A percentile compares a stretch with the other conserved stretches of the same genome.
These are phyloP conservation scores for Thaleichthys pacificus DNA, from an alignment of 2,797 vertebrate genomes.

Conservation along the genomic window DNA sequence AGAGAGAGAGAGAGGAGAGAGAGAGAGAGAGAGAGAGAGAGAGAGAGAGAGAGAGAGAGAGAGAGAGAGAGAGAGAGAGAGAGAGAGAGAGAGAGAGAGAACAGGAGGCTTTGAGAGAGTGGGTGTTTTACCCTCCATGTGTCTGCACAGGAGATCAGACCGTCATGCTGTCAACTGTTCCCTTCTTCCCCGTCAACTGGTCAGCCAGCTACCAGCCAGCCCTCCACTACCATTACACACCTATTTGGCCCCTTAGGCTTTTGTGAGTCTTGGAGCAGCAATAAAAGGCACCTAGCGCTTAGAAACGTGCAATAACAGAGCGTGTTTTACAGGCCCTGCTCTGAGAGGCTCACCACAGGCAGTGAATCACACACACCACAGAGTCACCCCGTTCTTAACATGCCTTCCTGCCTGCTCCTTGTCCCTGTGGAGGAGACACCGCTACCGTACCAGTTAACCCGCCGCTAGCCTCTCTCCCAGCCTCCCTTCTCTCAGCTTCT, in stretches of 20 bases:
- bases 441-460: conserved; percentile 50
- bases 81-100: conserved; percentile 8
- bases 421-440: conserved; percentile 57
- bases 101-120: conserved; percentile 39
- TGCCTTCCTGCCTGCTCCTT: conserved; percentile 52
- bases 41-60: conserved; percentile 40
- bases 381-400: conserved; percentile 66
- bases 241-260: conserved; percentile 60
- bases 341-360: conserved; percentile 48
- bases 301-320: conserved; percentile 75
- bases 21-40: conserved; percentile 25
- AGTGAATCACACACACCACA: conserved; percentile 34
- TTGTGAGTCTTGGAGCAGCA: conserved; percentile 67
- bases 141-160: conserved; percentile 43
- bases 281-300: conserved; percentile 69
- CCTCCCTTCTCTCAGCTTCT: neutral
- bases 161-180: conserved; percentile 55
- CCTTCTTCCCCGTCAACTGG: conserved; percentile 45
- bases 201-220: conserved; percentile 12
- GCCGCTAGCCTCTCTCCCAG: conserved; percentile 29
- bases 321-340: conserved; percentile 63
- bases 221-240: conserved; percentile 52
- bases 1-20: neutral
- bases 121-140: conserved; percentile 12
- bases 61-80: conserved; percentile 1